Conservation (phyloP, 2,113 vertebrate genomes). For the Melanotaenia duboulayi region DNA sequence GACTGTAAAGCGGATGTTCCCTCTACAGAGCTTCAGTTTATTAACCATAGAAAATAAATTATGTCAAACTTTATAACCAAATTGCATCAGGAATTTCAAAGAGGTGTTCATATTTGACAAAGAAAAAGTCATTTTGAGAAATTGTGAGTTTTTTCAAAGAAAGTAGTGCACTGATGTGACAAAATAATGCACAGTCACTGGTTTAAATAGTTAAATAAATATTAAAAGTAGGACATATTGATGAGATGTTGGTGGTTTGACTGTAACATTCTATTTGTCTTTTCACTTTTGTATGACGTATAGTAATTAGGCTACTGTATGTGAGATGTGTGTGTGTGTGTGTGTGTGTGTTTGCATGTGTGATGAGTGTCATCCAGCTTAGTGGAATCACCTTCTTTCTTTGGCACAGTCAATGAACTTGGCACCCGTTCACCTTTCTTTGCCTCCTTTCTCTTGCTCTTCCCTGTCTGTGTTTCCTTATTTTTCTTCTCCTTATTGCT, state of each 20-base stretch:
- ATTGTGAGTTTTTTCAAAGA: too few species aligned
- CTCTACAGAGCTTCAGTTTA: too few species aligned
- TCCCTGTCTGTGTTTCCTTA: conserved; percentile 60
- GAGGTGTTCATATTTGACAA: too few species aligned
- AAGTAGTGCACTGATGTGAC: too few species aligned
- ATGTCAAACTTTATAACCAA: too few species aligned
- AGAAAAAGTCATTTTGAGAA: too few species aligned
- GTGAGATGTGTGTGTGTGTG: conserved; percentile 30
- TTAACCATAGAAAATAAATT: too few species aligned
- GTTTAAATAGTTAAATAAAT: too few species aligned
- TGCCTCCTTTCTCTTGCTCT: conserved; percentile 68
- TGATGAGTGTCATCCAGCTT: conserved; percentile 52
- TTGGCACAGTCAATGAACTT: conserved; percentile 74
- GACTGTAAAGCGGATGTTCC: too few species aligned
- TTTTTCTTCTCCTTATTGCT: conserved; percentile 67
- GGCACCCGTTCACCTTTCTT: conserved; percentile 73
- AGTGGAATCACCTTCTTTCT: conserved; percentile 70
- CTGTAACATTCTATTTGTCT: neutral
- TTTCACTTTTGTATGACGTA: conserved; percentile 27
- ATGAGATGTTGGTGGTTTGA: neutral
- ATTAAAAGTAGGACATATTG: neutral
- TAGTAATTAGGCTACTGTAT: conserved; percentile 34
- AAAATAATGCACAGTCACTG: too few species aligned
- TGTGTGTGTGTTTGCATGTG: conserved; percentile 33
- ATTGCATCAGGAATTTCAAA: too few species aligned